Evolutionary conservation across 2,888 invertebrate species (phyloP), one percentile per base, ranked within the genome.

Genomic region (Euphydryas editha): DNA sequence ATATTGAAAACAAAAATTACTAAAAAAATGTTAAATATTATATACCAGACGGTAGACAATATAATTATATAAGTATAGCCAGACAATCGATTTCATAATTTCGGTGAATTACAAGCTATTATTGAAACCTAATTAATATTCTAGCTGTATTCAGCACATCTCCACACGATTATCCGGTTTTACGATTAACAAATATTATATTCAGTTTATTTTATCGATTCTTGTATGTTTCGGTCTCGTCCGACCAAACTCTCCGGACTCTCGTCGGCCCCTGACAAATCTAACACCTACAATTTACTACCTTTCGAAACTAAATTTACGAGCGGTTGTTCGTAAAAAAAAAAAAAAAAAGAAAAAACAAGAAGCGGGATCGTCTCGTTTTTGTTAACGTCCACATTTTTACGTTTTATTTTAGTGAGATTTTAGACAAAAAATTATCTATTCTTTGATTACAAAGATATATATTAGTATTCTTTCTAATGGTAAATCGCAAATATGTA

Each of bases 261-360:
- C 47, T 57, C 57, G 47, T 47, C 47, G 47, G 62, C 57, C 57
- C 49, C 57, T 49, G 57, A 57, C 57, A 57, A 24, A 57, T 24
- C 62, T 58, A 47, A 63, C 62, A 58, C 62, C 57, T 57, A 24
- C 49, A 58, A 63, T 58, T 63, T 63, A 63, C 62, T 54, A 20
- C 54, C 24, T 56, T 60, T 60, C 55, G 47, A 60, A 65, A 39
- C 55, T 59, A 65, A 56, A 55, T 60, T 65, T 60, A 60, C 59
- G 44, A 56, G 13, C 49, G 42, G 39, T 58, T 30, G 37, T 37
- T 20, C 44, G 24, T 42, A 54, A 36, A 56, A 56, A n/a, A 30
- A 58, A 63, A 24, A 54, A 57, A 21, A 18, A 39, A 21, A 21
- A 18, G 18, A 39, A 39, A 15, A 30, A 18, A n/a, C n/a, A n/a